Conservation (phyloP, 30 jellyfish, hydroid and myxozoan species). For the Hydractinia symbiolongicarpus region DNA sequence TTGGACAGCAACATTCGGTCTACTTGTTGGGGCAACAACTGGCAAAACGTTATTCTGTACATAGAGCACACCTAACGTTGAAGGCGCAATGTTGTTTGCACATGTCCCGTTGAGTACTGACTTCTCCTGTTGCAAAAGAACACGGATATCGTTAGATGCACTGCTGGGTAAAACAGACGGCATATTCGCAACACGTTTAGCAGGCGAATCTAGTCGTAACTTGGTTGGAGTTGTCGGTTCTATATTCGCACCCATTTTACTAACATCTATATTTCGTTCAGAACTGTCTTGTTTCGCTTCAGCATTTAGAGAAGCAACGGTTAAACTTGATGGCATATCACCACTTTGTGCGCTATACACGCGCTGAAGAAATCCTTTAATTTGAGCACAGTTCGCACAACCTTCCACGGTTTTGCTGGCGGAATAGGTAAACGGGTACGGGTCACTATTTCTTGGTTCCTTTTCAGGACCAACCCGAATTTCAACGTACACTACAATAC, state of each 20-base stretch:
- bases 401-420: constrained; percentile 42
- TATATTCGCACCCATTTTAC: too few species aligned
- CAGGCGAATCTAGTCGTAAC: neutral
- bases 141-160: neutral
- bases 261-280: too few species aligned
- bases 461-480: constrained; percentile 93
- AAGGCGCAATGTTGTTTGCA: too few species aligned
- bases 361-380: constrained; percentile 27
- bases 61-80: too few species aligned
- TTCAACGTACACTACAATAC: constrained; percentile 66
- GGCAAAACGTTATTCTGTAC: too few species aligned
- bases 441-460: constrained; percentile 91
- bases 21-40: too few species aligned
- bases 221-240: neutral
- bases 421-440: constrained; percentile 51
- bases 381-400: constrained; percentile 60
- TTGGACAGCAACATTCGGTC: too few species aligned
- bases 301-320: neutral
- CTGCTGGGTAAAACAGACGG: neutral
- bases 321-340: neutral
- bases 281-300: neutral
- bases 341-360: constrained; percentile 14
- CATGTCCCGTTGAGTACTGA: too few species aligned
- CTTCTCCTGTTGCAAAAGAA: too few species aligned
- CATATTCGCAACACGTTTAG: neutral